These are phyloP conservation scores for Drosophila diplacantha DNA, from an alignment of 2,888 invertebrate species.

Conservation along the genomic window DNA sequence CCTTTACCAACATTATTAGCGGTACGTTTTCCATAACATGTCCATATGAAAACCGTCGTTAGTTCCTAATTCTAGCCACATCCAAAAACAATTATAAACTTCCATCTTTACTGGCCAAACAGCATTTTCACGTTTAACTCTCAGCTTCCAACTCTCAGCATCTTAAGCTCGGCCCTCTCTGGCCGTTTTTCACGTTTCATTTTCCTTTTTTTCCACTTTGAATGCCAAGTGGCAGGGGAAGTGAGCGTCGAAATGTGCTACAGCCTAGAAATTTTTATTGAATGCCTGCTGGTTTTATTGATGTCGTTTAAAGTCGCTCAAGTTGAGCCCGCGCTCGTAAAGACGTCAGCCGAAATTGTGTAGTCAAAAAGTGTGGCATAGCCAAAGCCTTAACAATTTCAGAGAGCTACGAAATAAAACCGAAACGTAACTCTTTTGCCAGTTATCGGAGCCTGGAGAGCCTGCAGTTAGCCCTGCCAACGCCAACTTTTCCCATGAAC, in stretches of 20 bases:
- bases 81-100: conserved; percentile 24
- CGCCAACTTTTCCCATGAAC: conserved; percentile 1
- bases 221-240: conserved; percentile 49
- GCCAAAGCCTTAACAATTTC: conserved; percentile 6
- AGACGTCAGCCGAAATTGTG: conserved; percentile 45
- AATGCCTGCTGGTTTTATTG: conserved; percentile 52
- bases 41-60: background rate
- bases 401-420: conserved; percentile 19
- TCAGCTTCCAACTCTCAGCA: conserved; percentile 35
- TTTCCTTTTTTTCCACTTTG: conserved; percentile 15
- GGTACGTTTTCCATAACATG: background rate
- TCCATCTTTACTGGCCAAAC: conserved; percentile 36
- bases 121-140: conserved; percentile 35
- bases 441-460: conserved; percentile 7
- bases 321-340: conserved; percentile 44
- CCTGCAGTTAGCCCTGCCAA: conserved; percentile 10
- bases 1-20: background rate
- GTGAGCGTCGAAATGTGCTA: conserved; percentile 49
- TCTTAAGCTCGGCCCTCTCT: conserved; percentile 8
- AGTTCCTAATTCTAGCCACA: conserved; percentile 5
- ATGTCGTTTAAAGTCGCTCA: conserved; percentile 55
- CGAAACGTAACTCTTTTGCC: conserved; percentile 13
- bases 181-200: background rate
- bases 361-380: conserved; percentile 41
- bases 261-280: conserved; percentile 50